Percentiles rank a stretch among this genome's conserved stretches.
These are phyloP conservation scores for Strigamia transsilvanica DNA, from an alignment of 2,888 invertebrate species.

Conservation along the genomic window DNA sequence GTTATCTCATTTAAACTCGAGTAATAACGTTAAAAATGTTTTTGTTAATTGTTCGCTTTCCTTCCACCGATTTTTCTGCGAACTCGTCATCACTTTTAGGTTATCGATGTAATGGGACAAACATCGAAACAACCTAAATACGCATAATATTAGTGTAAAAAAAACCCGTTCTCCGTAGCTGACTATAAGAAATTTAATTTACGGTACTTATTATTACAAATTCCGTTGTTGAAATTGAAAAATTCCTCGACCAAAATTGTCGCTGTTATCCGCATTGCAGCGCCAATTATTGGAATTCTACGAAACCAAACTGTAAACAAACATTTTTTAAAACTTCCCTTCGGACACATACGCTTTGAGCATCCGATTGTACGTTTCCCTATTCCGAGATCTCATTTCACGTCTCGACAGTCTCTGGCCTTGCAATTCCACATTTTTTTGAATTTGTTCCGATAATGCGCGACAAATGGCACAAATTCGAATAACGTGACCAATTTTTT, in stretches of 20 bases:
- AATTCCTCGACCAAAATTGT: neutral
- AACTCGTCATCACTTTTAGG: constrained; percentile 6
- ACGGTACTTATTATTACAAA: neutral
- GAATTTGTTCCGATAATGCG: neutral
- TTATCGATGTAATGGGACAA: neutral
- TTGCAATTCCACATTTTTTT: neutral
- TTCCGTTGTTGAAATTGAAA: neutral
- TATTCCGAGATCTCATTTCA: constrained; percentile 4
- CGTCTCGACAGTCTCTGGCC: neutral
- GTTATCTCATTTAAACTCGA: neutral
- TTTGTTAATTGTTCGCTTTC: constrained; percentile 31
- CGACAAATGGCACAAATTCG: neutral
- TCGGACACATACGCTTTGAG: neutral
- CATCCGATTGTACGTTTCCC: neutral
- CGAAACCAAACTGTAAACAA: neutral
- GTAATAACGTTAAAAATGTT: neutral
- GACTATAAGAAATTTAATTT: neutral
- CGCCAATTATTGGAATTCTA: neutral
- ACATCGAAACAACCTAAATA: neutral
- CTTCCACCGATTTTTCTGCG: constrained; percentile 28
- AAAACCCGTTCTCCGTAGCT: neutral
- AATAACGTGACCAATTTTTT: neutral
- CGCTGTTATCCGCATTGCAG: neutral
- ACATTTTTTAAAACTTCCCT: too few relatives aligned
- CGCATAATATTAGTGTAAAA: neutral